These are phyloP conservation scores for Dryomyza anilis DNA, from an alignment of 2,888 invertebrate genomes.

Conservation along the genomic window DNA sequence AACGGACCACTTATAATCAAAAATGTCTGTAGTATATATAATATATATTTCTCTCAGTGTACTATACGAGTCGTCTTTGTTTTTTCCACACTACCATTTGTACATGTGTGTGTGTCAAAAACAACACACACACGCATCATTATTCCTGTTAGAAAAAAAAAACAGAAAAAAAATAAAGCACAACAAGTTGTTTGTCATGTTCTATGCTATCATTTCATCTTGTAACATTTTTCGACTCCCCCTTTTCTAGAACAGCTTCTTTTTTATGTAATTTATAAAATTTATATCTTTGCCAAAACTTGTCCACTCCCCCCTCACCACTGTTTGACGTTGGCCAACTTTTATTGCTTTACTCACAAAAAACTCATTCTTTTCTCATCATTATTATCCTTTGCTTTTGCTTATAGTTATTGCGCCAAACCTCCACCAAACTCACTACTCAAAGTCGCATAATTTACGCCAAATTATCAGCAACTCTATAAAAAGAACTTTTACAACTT, in stretches of 20 bases:
- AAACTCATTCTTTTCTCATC: not conserved
- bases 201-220: not conserved
- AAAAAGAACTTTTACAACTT: slow-evolving; percentile 1
- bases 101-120: not conserved
- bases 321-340: not conserved
- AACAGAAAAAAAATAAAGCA: too few relatives aligned
- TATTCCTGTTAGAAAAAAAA: too few relatives aligned
- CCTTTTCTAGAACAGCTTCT: not conserved
- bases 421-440: too few relatives aligned
- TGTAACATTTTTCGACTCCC: too few relatives aligned
- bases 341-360: not conserved
- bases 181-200: too few relatives aligned
- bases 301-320: not conserved
- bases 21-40: too few relatives aligned
- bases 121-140: not conserved
- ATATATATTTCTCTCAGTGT: not conserved
- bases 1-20: too few relatives aligned
- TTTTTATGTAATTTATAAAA: not conserved
- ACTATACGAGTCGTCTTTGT: not conserved
- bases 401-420: too few relatives aligned
- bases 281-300: not conserved
- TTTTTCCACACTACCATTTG: not conserved
- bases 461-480: slow-evolving; percentile 8
- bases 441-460: slow-evolving; percentile 1
- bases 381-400: not conserved